phyloP scores from a whole-genome alignment of 2,797 vertebrate genomes.

The Anniella stebbinsi region DNA sequence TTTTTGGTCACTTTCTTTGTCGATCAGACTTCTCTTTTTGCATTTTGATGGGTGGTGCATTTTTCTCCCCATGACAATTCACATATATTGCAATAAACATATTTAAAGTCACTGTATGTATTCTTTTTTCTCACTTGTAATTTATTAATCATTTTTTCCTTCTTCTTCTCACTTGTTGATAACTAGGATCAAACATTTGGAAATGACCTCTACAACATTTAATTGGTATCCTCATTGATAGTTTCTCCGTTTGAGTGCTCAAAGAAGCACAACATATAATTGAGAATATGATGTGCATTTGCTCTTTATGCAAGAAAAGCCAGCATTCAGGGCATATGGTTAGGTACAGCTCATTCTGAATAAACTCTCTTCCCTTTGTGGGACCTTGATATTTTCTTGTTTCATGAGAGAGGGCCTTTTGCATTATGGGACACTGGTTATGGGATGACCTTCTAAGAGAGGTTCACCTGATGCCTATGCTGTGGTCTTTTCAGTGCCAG shows the following conservation, averaged over 20 bases:
- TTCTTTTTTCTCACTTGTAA: conserved; percentile 54
- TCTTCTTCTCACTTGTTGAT: conserved; percentile 51
- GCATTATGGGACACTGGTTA: too few relatives aligned
- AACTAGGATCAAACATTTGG: conserved; percentile 56
- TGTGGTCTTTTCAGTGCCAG: too few relatives aligned
- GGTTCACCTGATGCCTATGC: too few relatives aligned
- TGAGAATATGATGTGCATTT: conserved; percentile 50
- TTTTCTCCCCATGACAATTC: not conserved
- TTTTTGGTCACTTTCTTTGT: conserved; percentile 13
- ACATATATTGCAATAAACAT: not conserved
- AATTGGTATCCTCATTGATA: conserved; percentile 59
- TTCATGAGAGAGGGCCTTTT: not conserved
- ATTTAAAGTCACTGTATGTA: conserved; percentile 47
- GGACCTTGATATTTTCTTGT: not conserved
- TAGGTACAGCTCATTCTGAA: conserved; percentile 36
- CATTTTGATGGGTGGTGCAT: not conserved
- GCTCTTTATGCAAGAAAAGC: conserved; percentile 37
- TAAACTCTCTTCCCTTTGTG: not conserved
- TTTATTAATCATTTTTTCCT: too few relatives aligned
- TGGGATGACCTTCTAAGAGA: too few relatives aligned
- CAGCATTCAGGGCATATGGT: conserved; percentile 21
- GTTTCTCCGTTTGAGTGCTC: conserved; percentile 57
- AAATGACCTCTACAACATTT: conserved; percentile 55
- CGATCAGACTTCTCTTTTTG: not conserved
- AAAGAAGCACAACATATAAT: conserved; percentile 63